Evolutionary conservation across 2,113 vertebrate species (phyloP).

Genomic region (Falcunculus frontatus): DNA sequence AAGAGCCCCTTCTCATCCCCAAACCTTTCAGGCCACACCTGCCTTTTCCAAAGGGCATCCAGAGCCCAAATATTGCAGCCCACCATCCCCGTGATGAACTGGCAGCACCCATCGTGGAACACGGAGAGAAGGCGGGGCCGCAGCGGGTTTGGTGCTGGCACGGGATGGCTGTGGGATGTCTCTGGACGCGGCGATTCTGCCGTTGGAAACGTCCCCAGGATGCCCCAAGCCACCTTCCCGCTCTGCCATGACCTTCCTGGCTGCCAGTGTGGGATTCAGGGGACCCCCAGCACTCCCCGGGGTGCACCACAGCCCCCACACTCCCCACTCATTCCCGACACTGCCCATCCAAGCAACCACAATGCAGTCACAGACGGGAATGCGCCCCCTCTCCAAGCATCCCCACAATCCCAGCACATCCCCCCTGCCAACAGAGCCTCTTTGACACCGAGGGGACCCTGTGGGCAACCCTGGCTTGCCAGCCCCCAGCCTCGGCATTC

Average conservation of each 20-base stretch:
- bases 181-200: background rate
- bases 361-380: accelerated
- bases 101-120: accelerated
- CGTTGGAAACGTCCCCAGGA: background rate
- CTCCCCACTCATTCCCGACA: accelerated
- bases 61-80: accelerated
- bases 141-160: background rate
- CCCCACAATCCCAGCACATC: accelerated
- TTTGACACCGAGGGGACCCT: background rate
- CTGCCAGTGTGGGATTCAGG: background rate
- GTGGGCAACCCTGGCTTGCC: background rate
- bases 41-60: background rate
- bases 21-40: background rate
- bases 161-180: accelerated
- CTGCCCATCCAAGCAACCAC: background rate
- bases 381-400: accelerated
- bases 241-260: background rate
- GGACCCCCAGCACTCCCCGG: background rate
- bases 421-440: background rate
- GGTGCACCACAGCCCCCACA: background rate
- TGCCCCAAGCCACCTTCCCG: background rate
- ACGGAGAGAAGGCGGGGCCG: accelerated
- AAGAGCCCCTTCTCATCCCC: background rate
- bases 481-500: background rate
- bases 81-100: background rate